Base-by-base conservation (phyloP, 2,797 vertebrate species). In the Neosilurus hyrtlii region DNA sequence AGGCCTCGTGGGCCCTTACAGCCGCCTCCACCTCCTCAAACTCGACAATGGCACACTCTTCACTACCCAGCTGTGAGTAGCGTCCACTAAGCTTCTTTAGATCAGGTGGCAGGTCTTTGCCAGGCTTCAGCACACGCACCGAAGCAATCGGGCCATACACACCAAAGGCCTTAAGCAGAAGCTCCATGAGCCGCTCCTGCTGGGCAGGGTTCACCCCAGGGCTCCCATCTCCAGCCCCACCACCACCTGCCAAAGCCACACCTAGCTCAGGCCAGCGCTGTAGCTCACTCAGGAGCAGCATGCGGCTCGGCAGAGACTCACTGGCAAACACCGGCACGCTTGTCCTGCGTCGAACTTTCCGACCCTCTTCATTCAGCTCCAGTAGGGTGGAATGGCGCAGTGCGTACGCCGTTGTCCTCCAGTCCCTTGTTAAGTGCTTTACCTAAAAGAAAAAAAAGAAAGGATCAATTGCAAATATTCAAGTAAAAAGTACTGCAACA, bases 1-100 rank as follows among this genome's bases (percentile, higher is more conserved):
- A 79, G 1, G 94, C 95, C 26, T 98, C 95, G 0, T 99, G 97
- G 83, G 98, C 98, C 83, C 85, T 96, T 3, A 98, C 86, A 0
- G 98, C 97, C 0, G 97, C 96, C 24, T 98, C 97, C 52, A 99
- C 96, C 88, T 99, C 97, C 90, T 99, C 98, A 9, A 97, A 99
- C 88, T 99, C 97, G 72, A 99, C 92, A 1, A 99, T 96, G 82
- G 96, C 97, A 2, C 98, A 99, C 81, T 98, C 96, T 74, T 98
- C 95, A 0, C 92, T 92, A 83, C 96, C 96, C 22, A 99, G 92
- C 83, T 98, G 97, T 20, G 89, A 86, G 86, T 99, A 99, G n/a
- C 94, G 94, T 54, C 92, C 94, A 35, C 97, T 97, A 88, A 99
- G 91, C 90, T 95, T 95, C 91, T 96, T 98, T 87, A 99, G 91